These are phyloP conservation scores for Macrobrachium rosenbergii DNA, from an alignment of 1,140 invertebrate genomes.

Conservation along the genomic window DNA sequence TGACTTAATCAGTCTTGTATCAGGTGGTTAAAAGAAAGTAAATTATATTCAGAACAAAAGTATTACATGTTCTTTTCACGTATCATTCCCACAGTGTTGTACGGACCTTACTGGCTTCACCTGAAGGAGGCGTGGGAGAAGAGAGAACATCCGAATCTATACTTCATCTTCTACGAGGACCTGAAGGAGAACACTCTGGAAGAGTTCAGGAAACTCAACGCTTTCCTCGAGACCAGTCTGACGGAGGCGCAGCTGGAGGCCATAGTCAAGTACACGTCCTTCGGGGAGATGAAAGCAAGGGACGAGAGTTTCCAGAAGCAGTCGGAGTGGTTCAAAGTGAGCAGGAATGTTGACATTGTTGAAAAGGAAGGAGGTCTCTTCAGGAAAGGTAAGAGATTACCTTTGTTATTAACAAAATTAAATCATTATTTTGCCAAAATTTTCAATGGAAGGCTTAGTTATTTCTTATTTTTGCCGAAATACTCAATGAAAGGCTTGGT, in stretches of 20 bases:
- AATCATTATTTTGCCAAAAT: too few species aligned
- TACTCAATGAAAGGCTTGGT: too few species aligned
- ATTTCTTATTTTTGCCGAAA: too few species aligned
- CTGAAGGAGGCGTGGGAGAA: constrained; percentile 62
- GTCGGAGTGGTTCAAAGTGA: too few species aligned
- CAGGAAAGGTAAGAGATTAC: neutral
- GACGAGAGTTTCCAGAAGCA: neutral
- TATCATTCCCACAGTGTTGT: constrained; percentile 25
- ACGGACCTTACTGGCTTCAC: constrained; percentile 60
- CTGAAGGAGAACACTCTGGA: constrained; percentile 74
- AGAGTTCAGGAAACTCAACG: constrained; percentile 79
- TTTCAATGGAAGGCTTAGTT: too few species aligned
- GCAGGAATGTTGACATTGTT: too few species aligned
- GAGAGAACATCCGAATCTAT: constrained; percentile 63
- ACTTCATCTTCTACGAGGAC: constrained; percentile 66
- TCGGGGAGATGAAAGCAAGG: constrained; percentile 15
- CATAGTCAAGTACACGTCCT: constrained; percentile 69
- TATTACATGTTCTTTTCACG: neutral
- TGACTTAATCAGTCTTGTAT: neutral
- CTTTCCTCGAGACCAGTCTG: constrained; percentile 80
- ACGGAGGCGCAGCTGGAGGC: constrained; percentile 77
- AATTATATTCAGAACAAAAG: neutral
- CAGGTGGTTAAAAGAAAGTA: neutral
- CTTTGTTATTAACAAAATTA: neutral
- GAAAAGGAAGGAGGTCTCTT: neutral